These are phyloP conservation scores for Cantharis lateralis DNA, from an alignment of 2,888 invertebrate genomes.

Conservation along the genomic window DNA sequence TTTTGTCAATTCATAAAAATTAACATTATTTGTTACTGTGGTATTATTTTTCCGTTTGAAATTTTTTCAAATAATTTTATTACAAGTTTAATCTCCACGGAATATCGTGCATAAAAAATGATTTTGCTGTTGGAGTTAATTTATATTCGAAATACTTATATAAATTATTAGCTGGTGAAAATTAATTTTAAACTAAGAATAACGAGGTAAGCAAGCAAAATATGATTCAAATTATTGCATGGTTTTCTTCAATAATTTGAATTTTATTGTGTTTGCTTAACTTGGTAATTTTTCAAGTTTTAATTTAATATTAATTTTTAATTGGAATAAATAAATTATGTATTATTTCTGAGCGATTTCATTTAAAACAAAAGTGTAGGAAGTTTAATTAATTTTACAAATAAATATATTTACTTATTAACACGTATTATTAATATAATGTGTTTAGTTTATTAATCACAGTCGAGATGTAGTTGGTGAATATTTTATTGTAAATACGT, in stretches of 20 bases:
- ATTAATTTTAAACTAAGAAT: background rate
- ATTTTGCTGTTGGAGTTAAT: background rate
- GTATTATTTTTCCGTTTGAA: background rate
- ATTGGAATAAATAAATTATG: background rate
- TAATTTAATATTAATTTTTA: background rate
- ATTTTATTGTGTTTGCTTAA: background rate
- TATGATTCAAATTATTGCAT: background rate
- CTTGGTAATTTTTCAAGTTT: background rate
- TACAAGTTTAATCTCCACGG: background rate
- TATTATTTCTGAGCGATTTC: background rate
- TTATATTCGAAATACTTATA: background rate
- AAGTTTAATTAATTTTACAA: background rate
- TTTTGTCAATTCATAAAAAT: constrained; percentile 13
- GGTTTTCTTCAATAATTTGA: background rate
- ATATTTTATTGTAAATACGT: background rate
- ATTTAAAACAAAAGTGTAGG: background rate
- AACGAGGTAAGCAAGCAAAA: background rate
- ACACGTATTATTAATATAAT: background rate
- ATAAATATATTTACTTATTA: background rate
- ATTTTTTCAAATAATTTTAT: background rate
- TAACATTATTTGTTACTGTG: background rate
- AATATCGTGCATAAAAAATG: no score
- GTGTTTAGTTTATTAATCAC: background rate
- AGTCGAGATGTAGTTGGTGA: background rate
- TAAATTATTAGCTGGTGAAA: background rate